A percentile compares a stretch with the other conserved stretches of the same genome.
Conservation (phyloP, 2,113 vertebrate species). For the Mola mola region DNA sequence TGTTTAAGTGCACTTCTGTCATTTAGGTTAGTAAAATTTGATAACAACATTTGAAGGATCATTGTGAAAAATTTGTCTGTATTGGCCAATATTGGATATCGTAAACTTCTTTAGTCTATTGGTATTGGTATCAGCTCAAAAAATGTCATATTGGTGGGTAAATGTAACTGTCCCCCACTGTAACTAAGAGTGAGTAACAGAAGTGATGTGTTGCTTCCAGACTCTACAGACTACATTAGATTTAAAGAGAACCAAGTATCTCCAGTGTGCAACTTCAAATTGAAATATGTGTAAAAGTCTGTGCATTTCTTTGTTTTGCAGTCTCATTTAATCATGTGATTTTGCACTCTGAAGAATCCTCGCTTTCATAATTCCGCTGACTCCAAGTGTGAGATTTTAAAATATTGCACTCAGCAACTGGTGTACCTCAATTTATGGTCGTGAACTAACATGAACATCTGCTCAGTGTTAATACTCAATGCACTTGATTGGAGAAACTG, state of each 20-base stretch:
- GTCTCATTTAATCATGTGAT: not conserved
- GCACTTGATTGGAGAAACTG: slow-evolving; percentile 55
- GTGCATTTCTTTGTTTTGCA: not conserved
- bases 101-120: no score
- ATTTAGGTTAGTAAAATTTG: no score
- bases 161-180: no score
- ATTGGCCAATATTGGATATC: no score
- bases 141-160: no score
- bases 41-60: no score
- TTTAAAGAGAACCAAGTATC: not conserved
- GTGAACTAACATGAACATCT: slow-evolving; percentile 64
- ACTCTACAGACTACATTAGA: not conserved
- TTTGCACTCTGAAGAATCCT: not conserved
- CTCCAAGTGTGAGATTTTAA: slow-evolving; percentile 2
- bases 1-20: no score
- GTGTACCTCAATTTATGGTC: slow-evolving; percentile 18
- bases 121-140: no score
- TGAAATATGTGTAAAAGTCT: not conserved
- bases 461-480: slow-evolving; percentile 58
- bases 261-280: not conserved
- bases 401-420: slow-evolving; percentile 17
- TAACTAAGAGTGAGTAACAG: no score
- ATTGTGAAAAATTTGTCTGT: no score
- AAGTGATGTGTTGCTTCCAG: no score
- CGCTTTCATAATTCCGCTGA: slow-evolving; percentile 7